Conservation (phyloP, 2,888 invertebrate species). For the Trilocha varians region DNA sequence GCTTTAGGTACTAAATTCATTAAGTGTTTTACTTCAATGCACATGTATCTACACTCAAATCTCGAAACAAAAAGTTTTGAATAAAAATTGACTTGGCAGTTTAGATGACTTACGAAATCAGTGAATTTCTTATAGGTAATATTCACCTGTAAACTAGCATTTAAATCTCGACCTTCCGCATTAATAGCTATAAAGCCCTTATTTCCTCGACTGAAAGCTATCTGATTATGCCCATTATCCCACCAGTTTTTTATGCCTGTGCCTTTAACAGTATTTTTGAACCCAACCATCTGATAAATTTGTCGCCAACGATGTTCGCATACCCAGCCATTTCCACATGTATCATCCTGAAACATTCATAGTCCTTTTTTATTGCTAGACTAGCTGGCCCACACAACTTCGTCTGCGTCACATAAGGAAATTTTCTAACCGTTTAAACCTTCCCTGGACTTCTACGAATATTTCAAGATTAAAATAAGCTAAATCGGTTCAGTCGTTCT, state of each 20-base stretch:
- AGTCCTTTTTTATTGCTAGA: neutral
- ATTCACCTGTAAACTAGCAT: conserved; percentile 70
- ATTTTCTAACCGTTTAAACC: no score
- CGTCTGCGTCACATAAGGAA: no score
- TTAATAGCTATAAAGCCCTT: conserved; percentile 84
- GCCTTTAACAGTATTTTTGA: conserved; percentile 77
- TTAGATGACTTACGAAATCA: neutral
- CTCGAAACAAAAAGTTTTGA: no score
- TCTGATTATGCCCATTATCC: conserved; percentile 85
- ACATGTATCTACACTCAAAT: no score
- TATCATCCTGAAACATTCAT: conserved; percentile 54
- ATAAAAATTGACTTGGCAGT: no score
- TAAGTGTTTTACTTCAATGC: no score
- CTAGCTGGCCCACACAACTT: no score
- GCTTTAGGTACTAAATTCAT: no score
- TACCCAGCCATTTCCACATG: conserved; percentile 82
- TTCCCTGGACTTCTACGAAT: no score
- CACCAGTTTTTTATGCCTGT: conserved; percentile 79
- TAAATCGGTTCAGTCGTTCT: no score
- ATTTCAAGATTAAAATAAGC: no score
- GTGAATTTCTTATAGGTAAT: neutral
- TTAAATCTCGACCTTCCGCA: conserved; percentile 72
- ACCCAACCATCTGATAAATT: conserved; percentile 84
- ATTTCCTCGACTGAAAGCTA: conserved; percentile 83
- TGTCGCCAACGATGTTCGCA: conserved; percentile 89